A percentile compares a stretch with the other conserved stretches of the same genome.
Conservation (phyloP, 2,888 invertebrate genomes). For the Drepanosiphum platanoidis region DNA sequence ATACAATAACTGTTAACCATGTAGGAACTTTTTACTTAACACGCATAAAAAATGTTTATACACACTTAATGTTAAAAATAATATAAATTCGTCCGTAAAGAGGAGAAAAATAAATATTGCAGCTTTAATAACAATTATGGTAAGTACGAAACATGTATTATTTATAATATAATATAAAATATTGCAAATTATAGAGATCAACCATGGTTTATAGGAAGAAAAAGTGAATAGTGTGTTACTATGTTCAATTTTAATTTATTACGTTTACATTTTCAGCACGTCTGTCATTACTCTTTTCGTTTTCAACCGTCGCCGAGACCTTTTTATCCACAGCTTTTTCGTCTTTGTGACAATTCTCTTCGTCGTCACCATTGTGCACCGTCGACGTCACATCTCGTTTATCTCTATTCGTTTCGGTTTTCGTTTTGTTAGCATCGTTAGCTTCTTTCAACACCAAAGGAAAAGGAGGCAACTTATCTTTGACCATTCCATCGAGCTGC, state of each 20-base stretch:
- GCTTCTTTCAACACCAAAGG: constrained; percentile 58
- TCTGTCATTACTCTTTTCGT: constrained; percentile 9
- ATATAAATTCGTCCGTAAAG: constrained; percentile 33
- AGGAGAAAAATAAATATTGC: constrained; percentile 41
- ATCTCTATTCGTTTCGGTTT: constrained; percentile 63
- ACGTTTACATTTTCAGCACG: constrained; percentile 4
- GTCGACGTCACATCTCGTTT: constrained; percentile 64
- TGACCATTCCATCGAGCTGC: constrained; percentile 40
- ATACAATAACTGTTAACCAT: constrained; percentile 14
- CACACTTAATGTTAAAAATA: constrained; percentile 28
- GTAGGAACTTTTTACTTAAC: constrained; percentile 57
- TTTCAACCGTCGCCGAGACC: not conserved
- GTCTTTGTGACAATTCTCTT: constrained; percentile 66
- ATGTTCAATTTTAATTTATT: constrained; percentile 14
- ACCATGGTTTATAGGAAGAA: constrained; percentile 1
- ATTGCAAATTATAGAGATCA: constrained; percentile 51
- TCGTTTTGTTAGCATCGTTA: constrained; percentile 47
- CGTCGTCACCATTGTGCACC: constrained; percentile 60
- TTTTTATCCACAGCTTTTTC: constrained; percentile 36
- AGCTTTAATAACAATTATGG: not conserved
- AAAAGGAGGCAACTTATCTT: constrained; percentile 62
- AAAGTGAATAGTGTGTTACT: not conserved
- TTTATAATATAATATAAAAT: constrained; percentile 20
- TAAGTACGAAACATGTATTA: constrained; percentile 21
- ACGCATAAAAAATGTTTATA: not conserved